Evolutionary conservation across 2,888 invertebrate genomes (phyloP), one percentile per base, ranked within the genome.

Genomic region (Morinoia aosen): DNA sequence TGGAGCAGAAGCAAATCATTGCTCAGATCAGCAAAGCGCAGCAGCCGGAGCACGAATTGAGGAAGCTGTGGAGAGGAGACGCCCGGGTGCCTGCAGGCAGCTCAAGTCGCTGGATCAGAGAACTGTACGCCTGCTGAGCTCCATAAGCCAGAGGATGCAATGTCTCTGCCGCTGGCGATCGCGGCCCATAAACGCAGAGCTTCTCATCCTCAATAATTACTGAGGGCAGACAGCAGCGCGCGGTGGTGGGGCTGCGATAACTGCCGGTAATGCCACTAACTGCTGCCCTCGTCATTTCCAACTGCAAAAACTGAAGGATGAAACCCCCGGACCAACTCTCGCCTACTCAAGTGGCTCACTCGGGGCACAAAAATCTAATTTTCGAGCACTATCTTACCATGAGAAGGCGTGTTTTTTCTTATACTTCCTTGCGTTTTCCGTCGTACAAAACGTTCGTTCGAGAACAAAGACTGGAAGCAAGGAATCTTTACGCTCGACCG

Each of bases 131-230:
- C 93, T 93, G 57, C 48, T 33, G 57, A 93, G 93, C 93, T 57
- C 48, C 25, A 39, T 93, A 93, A 93, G 93, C 93, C 93, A 57
- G 56, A 12, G 93, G 93, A 93, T 93, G 58, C 93, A 93, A 19
- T 93, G 93, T 57, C 93, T 93, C 93, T 57, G 93, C 93, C 93
- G 12, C 93, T 12, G 93, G 93, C n/a, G 58, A 93, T 57, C 57
- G 57, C 10, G 8, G 33, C 57, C 93, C 57, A 57, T 93, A 93
- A 93, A 93, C 93, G 93, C 57, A 93, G 57, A 48, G 57, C 57
- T 57, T 93, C 57, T 93, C 57, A 93, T 93, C 93, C 93, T 93
- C 57, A n/a, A 57, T 93, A 93, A 93, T 93, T 93, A 93, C 93
- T 57, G 56, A 57, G 10, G 93, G 93, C 58, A 93, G 93, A 57